Evolutionary conservation across 37 sponge, comb jelly and placozoan species (phyloP), one percentile per base, ranked within the genome.

Genomic region (Diacarnus erythraeanus): DNA sequence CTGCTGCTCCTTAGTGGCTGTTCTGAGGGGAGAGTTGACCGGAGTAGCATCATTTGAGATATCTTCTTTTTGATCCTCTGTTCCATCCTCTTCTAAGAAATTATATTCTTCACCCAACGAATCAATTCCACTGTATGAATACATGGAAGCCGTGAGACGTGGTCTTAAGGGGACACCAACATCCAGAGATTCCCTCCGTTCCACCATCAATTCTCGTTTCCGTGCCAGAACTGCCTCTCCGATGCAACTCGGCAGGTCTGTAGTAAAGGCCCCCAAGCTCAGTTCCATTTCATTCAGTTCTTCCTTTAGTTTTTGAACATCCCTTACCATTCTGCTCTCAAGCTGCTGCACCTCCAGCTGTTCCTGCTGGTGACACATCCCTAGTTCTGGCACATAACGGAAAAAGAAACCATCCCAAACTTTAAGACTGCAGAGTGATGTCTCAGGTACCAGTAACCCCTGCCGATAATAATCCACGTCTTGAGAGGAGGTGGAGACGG

Each of bases 371-470:
- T 51, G 36, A 74, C 61, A 40, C 23, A 58, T 65, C 22, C 59
- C 56, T 29, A 77, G 42, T 18, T 63, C 64, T 15, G 84, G 92
- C 38, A 91, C 30, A 65, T 79, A 76, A 21, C 87, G 83, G 57
- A 83, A 83, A 71, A 91, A 91, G 67, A 83, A 79, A 5, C 86
- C 87, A 38, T 27, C 57, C 92, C 92, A 91, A 4, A 86, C 40
- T 58, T 61, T 74, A 33, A 91, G 26, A 38, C 41, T 69, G 59
- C 84, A 83, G 39, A 65, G 47, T 27, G 83, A 75, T 33, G 92
- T 86, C 57, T 83, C 75, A 0, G 92, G 92, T 6, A 79, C 27
- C 22, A 91, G 76, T 1, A 86, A 51, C 4, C 77, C 63, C 38
- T 27, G 23, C 2, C 51, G 59, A 59, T 58, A 74, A 57, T 58